Evolutionary conservation across 2,797 vertebrate species (phyloP).

Genomic region (Neostethus bicornis): DNA sequence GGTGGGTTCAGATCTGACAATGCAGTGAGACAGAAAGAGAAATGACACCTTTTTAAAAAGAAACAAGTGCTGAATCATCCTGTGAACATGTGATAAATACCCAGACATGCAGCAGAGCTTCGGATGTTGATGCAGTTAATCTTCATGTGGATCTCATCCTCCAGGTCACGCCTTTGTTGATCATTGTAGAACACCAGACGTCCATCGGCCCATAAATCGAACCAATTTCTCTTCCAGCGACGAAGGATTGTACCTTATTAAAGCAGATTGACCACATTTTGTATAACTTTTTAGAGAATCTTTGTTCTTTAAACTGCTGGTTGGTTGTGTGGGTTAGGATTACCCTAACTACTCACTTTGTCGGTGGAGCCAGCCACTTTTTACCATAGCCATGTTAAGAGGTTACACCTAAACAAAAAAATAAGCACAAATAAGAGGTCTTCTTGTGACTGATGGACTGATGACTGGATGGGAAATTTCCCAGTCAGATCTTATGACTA

Average conservation of each 20-base stretch:
- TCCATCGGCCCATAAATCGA: constrained; percentile 93
- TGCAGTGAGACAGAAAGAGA: not conserved
- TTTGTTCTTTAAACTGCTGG: not conserved
- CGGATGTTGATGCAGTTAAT: constrained; percentile 93
- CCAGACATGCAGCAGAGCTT: constrained; percentile 85
- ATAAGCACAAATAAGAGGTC: not conserved
- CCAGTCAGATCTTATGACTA: constrained; percentile 46
- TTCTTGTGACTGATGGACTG: not conserved
- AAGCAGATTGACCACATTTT: constrained; percentile 4
- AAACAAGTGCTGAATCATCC: not conserved
- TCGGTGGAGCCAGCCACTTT: constrained; percentile 82
- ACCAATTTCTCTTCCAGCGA: constrained; percentile 98
- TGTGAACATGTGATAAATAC: constrained; percentile 62
- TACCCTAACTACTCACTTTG: constrained; percentile 93
- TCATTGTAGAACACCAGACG: constrained; percentile 92
- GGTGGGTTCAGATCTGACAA: constrained; percentile 88
- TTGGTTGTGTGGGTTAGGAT: not conserved
- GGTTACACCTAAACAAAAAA: constrained; percentile 37
- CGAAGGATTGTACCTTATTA: constrained; percentile 92
- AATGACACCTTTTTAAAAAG: not conserved
- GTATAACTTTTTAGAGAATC: not conserved
- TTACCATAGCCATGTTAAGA: constrained; percentile 73
- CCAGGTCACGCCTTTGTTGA: constrained; percentile 86
- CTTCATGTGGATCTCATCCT: constrained; percentile 93
- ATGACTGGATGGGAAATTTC: constrained; percentile 24